Conservation (phyloP, 2,888 invertebrate genomes). For the Salpingus planirostris region DNA sequence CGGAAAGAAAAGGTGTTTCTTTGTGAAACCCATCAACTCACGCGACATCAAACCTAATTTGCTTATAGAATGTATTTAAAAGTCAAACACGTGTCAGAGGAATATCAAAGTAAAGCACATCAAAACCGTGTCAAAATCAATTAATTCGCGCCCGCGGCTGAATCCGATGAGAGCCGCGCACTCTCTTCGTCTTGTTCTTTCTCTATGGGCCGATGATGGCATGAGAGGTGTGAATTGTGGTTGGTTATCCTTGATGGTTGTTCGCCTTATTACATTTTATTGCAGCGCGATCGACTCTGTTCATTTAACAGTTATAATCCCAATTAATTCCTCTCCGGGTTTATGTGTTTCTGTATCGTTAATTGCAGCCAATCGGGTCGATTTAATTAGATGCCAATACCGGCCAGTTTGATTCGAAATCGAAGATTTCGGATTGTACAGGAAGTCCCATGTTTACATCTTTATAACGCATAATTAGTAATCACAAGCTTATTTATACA, state of each 20-base stretch:
- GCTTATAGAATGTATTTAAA: slow-evolving; percentile 16
- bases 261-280: slow-evolving; percentile 17
- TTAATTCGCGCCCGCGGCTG: slow-evolving; percentile 18
- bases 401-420: too few species aligned
- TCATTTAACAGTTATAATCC: slow-evolving; percentile 8
- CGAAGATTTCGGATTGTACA: too few species aligned
- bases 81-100: slow-evolving; percentile 19
- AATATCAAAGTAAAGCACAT: slow-evolving; percentile 20
- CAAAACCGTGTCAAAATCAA: slow-evolving; percentile 23
- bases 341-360: too few species aligned
- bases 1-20: neutral
- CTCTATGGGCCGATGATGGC: too few species aligned
- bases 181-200: too few species aligned
- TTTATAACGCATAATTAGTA: too few species aligned
- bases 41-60: slow-evolving; percentile 16
- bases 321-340: slow-evolving; percentile 14
- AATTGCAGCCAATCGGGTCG: too few species aligned
- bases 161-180: too few species aligned
- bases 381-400: too few species aligned
- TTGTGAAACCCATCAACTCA: slow-evolving; percentile 4
- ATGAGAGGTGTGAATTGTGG: slow-evolving; percentile 22
- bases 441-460: too few species aligned
- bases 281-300: slow-evolving; percentile 8
- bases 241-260: slow-evolving; percentile 15
- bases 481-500: too few species aligned